Base-by-base conservation (phyloP, 2,888 invertebrate genomes). In the Parelbella ahira region DNA sequence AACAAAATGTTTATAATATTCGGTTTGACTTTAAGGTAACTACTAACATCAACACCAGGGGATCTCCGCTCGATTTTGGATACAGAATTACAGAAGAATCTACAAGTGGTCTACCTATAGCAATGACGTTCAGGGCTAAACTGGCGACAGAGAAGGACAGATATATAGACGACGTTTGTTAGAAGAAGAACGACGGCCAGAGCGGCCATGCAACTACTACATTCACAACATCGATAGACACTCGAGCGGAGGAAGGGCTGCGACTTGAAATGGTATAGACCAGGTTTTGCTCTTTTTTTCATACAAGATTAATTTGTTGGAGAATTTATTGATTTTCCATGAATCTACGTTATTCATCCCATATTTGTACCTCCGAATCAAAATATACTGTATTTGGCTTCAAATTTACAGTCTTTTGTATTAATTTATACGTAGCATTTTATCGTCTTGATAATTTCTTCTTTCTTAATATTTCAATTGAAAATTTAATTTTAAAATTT, bases 181-280 rank as follows among this genome's bases (percentile, higher is more conserved):
- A 76, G 77, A 81, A 82, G 79, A 81, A 75, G 68, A 63, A 64
- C 64, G 68, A 65, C 65, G 67, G 77, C 76, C 77, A 70, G 65
- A 74, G 73, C 67, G 80, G 80, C 82, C 75, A 84, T 84, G 83
- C 80, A 81, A 68, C 86, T 86, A 86, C 84, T 81, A 86, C 86
- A 78, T 69, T 71, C 77, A 87, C 87, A 87, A 87, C 86, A 87
- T 79, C 82, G 75, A 84, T 64, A 76, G 71, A 63, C 66, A 68
- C 71, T 73, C 71, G 79, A 80, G 79, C 83, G 77, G 76, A 82
- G 79, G 69, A 67, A 68, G 69, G 67, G 72, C 77, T 75, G 76
- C 77, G 63, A 72, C 74, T 72, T 67, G 80, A 82, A 84, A 78
- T 70, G 80, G 84, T 82, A 82, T 83, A 82, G 79, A 74, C 57